Evolutionary conservation across 2,888 invertebrate genomes (phyloP).

Genomic region (Mayetiola destructor): DNA sequence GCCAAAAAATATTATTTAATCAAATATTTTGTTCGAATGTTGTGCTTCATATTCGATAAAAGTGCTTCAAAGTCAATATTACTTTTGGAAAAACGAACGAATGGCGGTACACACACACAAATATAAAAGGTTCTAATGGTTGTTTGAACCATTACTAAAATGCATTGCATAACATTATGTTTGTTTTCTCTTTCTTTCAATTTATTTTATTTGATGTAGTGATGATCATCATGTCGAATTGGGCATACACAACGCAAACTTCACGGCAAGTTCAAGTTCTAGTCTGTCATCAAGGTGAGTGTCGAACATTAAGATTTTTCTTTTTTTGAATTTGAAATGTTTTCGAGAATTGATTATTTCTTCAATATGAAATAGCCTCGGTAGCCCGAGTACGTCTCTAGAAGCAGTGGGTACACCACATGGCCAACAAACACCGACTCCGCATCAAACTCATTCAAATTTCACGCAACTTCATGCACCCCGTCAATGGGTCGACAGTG

Average conservation of each 20-base stretch:
- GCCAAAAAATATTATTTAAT: too few relatives aligned
- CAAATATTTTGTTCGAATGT: too few relatives aligned
- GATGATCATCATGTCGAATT: slow-evolving; percentile 46
- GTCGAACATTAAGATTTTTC: neutral
- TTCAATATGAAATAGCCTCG: slow-evolving; percentile 35
- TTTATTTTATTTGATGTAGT: slow-evolving; percentile 38
- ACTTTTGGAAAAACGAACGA: too few relatives aligned
- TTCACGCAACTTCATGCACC: too few relatives aligned
- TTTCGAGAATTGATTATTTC: neutral
- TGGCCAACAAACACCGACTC: slow-evolving; percentile 21
- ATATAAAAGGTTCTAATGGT: slow-evolving; percentile 8
- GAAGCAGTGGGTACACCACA: slow-evolving; percentile 42
- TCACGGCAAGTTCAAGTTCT: slow-evolving; percentile 57
- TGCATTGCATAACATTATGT: slow-evolving; percentile 18
- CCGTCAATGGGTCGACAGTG: slow-evolving; percentile 31
- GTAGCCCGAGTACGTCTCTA: slow-evolving; percentile 59
- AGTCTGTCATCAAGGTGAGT: slow-evolving; percentile 46
- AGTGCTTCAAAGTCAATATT: too few relatives aligned
- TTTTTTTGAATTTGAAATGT: neutral
- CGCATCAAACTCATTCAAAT: too few relatives aligned
- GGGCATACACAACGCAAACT: slow-evolving; percentile 40
- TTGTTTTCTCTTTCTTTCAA: slow-evolving; percentile 10
- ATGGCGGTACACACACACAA: slow-evolving; percentile 18
- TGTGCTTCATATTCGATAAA: too few relatives aligned
- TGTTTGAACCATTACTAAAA: neutral